Base-by-base conservation (phyloP, 2,113 vertebrate genomes). In the Trinectes maculatus region DNA sequence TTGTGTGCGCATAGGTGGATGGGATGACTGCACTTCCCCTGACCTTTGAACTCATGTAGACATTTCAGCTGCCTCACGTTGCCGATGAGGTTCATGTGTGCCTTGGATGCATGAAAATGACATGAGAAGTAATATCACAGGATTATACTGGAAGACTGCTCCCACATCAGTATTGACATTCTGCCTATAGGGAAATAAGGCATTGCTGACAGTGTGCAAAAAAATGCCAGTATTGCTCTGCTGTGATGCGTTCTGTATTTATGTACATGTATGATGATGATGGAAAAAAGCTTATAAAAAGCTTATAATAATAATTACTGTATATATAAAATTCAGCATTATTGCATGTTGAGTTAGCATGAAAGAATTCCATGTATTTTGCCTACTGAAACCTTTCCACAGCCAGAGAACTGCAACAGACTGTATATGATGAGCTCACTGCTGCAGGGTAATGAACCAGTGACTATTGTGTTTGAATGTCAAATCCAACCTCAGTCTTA, bases 1-100 rank as follows among this genome's bases (percentile, higher is more conserved):
- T 22, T 1, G 8, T 25, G 51, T 24, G 13, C 10, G 15, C 7
- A 8, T 10, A 1, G 29, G 15, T 10, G 36, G 8, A 0, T 37
- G 44, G 42, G 58, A n/a, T n/a, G n/a, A 62, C 52, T 13, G 11
- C 16, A 34, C 52, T 42, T 59, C n/a, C 13, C 22, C 26, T 74
- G 71, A 83, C 79, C 80, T 85, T 71, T 88, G 83, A 80, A 52
- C 82, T 37, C 43, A 37, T 52, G 56, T 71, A 88, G 83, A 89
- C 79, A 88, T 84, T 60, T 74, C 56, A 56, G 58, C 47, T 3
- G 28, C 56, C 58, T 79, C 42, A 57, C 74, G 72, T 67, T 49
- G 65, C 47, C 0, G 3, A 0, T 24, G 57, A 53, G 44, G 31
- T 69, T 81, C 59, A 62, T 68, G 37, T 53, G 44, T 74, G 79